A percentile compares a stretch with the other conserved stretches of the same genome.
Conservation (phyloP, 2,113 vertebrate species). For the Cranoglanis bouderius region DNA sequence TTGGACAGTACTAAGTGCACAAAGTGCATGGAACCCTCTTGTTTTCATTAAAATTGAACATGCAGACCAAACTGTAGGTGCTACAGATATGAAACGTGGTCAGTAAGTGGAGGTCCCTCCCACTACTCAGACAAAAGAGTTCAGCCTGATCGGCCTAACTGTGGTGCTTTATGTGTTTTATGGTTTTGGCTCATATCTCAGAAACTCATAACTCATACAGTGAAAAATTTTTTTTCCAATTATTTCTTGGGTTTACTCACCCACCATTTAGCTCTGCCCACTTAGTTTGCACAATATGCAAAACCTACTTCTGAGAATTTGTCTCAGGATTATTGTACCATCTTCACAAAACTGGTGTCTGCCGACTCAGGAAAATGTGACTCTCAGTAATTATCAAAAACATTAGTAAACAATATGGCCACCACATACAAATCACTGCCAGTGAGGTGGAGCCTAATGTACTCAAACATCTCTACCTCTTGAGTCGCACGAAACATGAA, state of each 20-base stretch:
- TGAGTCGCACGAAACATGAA: background rate
- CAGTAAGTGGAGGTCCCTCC: background rate
- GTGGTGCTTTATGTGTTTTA: background rate
- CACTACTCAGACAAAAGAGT: background rate
- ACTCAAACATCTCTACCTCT: background rate
- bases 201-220: background rate
- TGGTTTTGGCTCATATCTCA: background rate
- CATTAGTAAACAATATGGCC: background rate
- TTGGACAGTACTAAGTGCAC: background rate
- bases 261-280: background rate
- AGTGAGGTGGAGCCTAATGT: background rate
- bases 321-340: background rate
- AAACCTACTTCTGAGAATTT: background rate
- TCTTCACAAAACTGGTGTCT: background rate
- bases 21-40: background rate
- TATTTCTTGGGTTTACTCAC: background rate
- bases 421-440: background rate
- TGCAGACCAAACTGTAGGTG: background rate
- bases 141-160: background rate
- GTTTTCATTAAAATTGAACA: background rate
- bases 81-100: background rate
- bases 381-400: background rate
- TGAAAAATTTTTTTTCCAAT: background rate
- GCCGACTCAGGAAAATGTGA: background rate
- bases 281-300: too few species aligned